Evolutionary conservation across 30 jellyfish, hydroid and myxozoan species (phyloP).

Genomic region (Chironex yamaguchii): DNA sequence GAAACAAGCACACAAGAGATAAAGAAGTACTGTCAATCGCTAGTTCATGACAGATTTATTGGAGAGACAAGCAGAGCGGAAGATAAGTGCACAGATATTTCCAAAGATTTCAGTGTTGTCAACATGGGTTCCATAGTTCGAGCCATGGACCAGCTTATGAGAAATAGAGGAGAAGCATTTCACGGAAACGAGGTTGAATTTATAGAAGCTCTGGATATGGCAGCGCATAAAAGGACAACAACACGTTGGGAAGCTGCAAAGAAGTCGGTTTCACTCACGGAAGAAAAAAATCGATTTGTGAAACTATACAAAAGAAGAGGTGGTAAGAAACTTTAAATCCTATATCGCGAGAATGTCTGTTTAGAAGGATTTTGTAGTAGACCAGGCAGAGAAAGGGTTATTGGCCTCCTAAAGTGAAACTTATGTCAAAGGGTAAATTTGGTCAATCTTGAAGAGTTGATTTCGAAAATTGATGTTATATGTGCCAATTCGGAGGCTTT

Average conservation of each 20-base stretch:
- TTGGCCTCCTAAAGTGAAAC: too few species aligned
- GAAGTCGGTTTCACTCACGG: background rate
- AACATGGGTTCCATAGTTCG: slow-evolving; percentile 52
- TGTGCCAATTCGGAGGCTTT: too few species aligned
- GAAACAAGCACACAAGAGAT: slow-evolving; percentile 41
- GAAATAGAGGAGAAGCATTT: slow-evolving; percentile 39
- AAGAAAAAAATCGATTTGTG: slow-evolving; percentile 50
- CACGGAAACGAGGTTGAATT: slow-evolving; percentile 59
- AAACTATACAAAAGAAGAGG: slow-evolving; percentile 1
- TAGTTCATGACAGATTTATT: slow-evolving; percentile 17
- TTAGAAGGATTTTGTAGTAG: too few species aligned
- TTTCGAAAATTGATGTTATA: too few species aligned
- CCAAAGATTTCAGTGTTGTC: slow-evolving; percentile 46
- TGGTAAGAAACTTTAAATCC: slow-evolving; percentile 40
- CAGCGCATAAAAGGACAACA: background rate
- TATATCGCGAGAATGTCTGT: too few species aligned
- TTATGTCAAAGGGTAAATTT: too few species aligned
- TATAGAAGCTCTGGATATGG: slow-evolving; percentile 34
- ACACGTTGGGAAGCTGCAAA: background rate
- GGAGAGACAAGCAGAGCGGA: slow-evolving; percentile 77
- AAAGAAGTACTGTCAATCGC: slow-evolving; percentile 35
- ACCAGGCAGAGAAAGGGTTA: too few species aligned
- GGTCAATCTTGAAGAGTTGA: too few species aligned
- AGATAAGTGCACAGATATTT: slow-evolving; percentile 9
- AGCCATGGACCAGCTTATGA: slow-evolving; percentile 57